Evolutionary conservation across 2,888 invertebrate species (phyloP).

Genomic region (Athalia cordata): DNA sequence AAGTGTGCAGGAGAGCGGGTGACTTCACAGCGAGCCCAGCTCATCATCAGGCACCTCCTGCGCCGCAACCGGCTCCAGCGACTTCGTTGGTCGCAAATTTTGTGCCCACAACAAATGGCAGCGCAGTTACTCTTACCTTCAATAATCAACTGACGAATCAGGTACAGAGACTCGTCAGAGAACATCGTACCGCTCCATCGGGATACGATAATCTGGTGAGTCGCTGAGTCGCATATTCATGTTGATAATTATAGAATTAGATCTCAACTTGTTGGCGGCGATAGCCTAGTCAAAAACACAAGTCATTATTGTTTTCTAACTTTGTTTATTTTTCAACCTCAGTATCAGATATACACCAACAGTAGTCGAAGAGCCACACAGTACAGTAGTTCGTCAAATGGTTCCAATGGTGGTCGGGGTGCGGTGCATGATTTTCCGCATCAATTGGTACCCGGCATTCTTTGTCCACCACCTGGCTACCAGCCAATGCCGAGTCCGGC

Average conservation of each 20-base stretch:
- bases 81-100: constrained; percentile 84
- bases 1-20: constrained; percentile 79
- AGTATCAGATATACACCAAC: constrained; percentile 88
- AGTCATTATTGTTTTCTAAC: background rate
- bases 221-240: constrained; percentile 49
- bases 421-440: constrained; percentile 86
- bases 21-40: constrained; percentile 73
- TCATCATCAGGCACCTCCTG: constrained; percentile 77
- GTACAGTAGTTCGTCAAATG: constrained; percentile 80
- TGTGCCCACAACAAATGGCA: constrained; percentile 85
- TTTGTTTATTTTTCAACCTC: constrained; percentile 52
- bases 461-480: constrained; percentile 90
- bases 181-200: constrained; percentile 80
- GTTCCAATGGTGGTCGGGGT: constrained; percentile 68
- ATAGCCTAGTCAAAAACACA: background rate
- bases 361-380: constrained; percentile 76
- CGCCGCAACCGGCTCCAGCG: constrained; percentile 73
- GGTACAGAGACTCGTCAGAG: constrained; percentile 82
- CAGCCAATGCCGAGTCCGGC: constrained; percentile 86
- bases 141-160: constrained; percentile 90
- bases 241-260: background rate
- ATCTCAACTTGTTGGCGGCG: background rate
- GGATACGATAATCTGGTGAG: constrained; percentile 84
- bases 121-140: constrained; percentile 92
- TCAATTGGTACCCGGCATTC: constrained; percentile 94